Evolutionary conservation across 64 coral and sea anemone species (phyloP), one percentile per base, ranked within the genome.

Genomic region (Anthopleura sola): DNA sequence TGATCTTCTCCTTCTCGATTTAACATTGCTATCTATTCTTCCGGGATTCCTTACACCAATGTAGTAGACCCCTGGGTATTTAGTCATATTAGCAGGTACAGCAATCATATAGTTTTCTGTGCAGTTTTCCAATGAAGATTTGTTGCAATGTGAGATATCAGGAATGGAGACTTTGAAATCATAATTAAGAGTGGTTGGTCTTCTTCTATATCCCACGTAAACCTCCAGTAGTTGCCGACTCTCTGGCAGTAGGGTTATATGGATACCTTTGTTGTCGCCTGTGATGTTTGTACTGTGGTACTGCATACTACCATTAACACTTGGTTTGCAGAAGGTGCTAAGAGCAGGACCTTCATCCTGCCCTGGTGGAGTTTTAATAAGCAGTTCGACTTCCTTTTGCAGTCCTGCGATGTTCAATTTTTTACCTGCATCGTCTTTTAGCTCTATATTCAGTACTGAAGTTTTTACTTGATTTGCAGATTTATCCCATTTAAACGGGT

Each of bases 401-500:
- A 97, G 74, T 26, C 87, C 90, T 47, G 82, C 88, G n/a, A 97
- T 87, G 8, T 92, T 57, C n/a, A 97, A 24, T 3, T 85, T 55
- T 49, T 60, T 82, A 29, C 94, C 94, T 58, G 19, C 53, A 1
- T 88, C 74, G 54, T 93, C 80, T 71, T 90, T 97, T 26, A 97
- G 55, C 39, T 97, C 94, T 37, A 97, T 90, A 75, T 84, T 97
- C 38, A 92, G 21, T 12, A 97, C 87, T 0, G 90, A 50, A 31
- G 94, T 90, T 29, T 87, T 90, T 5, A 97, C 91, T 10, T 60
- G 54, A 33, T 86, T 81, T 36, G 94, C 78, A 46, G 60, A 86
- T 50, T 49, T 28, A 37, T 97, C 90, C 94, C 94, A 97, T 16
- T 90, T 93, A 47, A 86, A 97, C 0, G 94, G 94, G 48, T 97